Base-by-base conservation (phyloP, 2,113 vertebrate species). In the Hippocampus guttulatus region DNA sequence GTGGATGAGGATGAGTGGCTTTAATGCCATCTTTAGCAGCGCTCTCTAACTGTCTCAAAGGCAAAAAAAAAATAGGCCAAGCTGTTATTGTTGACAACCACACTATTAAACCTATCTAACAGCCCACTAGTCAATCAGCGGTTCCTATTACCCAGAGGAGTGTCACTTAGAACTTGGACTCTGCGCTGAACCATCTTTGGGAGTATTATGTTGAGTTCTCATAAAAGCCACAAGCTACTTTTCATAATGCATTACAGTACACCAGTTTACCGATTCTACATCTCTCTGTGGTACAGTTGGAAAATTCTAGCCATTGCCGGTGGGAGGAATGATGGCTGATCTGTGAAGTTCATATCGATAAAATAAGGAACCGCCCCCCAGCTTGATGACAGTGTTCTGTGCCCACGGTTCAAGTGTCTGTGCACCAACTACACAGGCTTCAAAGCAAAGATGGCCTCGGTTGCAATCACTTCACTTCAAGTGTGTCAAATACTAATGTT, bases 51-150 rank as follows among this genome's bases (percentile, higher is more conserved):
- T 27, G 58, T 61, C 16, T 61, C 71, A 12, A 38, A 75, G 72
- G 76, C 54, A 66, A 16, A 75, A 66, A 16, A 75, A 15, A 55
- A 40, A 41, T 70, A 58, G 73, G 68, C 72, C 70, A 64, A 25
- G 40, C 47, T 78, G 77, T 86, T 87, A 68, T 73, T 87, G 81
- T 85, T 88, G 81, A 87, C 81, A 83, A 62, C 72, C 38, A 69
- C 66, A 62, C 69, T 68, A 75, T 81, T 81, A 82, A 79, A 81
- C 55, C 61, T 25, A n/a, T 81, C 69, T 71, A 40, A 71, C 69
- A 60, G 77, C 68, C 49, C 73, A 70, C 77, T 52, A 76, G 67
- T 86, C 85, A 75, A 70, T 87, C 81, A 77, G 72, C 43, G 3
- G 78, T 70, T 72, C 70, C 77, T 85, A 76, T 84, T 64, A 75